These are phyloP conservation scores for Struthio camelus DNA, from an alignment of 2,113 vertebrate genomes.

Conservation along the genomic window DNA sequence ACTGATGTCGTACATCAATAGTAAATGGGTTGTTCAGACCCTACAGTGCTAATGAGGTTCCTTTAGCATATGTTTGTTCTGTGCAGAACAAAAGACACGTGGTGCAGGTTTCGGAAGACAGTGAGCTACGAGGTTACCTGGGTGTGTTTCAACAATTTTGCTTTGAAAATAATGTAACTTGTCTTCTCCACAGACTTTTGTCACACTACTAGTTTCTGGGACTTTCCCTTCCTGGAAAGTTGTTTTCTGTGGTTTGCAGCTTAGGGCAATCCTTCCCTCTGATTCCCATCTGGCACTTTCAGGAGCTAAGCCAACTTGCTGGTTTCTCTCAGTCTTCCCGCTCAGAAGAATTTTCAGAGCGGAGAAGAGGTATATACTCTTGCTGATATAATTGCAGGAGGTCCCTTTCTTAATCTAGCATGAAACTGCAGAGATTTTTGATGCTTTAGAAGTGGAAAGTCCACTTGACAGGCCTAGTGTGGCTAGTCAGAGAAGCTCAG, in stretches of 20 bases:
- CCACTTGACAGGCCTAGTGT: not conserved
- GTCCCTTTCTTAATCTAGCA: not conserved
- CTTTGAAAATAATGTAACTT: not conserved
- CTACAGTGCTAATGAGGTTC: not conserved
- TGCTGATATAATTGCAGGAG: not conserved
- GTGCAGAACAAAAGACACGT: not conserved
- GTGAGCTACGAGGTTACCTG: not conserved
- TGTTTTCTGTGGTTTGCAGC: not conserved
- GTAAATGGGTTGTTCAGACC: not conserved
- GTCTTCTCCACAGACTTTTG: not conserved
- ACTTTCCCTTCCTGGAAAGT: slow-evolving; percentile 13
- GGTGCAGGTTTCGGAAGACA: not conserved
- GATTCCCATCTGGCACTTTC: slow-evolving; percentile 32
- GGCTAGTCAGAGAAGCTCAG: not conserved
- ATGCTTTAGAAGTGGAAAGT: not conserved
- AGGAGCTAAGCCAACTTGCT: slow-evolving; percentile 9
- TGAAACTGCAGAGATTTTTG: not conserved
- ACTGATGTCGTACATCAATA: not conserved
- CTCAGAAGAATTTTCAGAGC: not conserved
- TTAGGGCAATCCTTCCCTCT: not conserved
- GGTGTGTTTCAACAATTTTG: not conserved
- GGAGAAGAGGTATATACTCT: not conserved
- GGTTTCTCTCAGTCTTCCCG: not conserved
- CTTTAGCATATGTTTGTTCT: not conserved
- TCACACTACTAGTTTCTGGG: not conserved